A percentile compares a stretch with the other conserved stretches of the same genome.
These are phyloP conservation scores for Rhynchonycteris naso DNA, from an alignment of 2,797 vertebrate species.

Conservation along the genomic window DNA sequence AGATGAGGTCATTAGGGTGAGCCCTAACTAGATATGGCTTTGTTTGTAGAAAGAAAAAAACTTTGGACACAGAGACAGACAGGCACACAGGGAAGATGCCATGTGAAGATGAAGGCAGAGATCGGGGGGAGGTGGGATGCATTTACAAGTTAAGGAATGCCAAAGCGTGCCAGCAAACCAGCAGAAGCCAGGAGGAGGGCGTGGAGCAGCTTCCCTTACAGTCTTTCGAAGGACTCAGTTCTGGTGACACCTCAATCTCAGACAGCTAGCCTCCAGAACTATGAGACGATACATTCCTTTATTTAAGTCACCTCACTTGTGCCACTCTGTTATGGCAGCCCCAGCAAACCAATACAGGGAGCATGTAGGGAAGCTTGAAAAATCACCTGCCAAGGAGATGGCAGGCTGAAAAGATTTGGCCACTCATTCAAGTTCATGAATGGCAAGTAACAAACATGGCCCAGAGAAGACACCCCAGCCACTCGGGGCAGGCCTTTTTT, in stretches of 20 bases:
- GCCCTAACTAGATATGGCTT: not conserved
- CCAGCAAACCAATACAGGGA: not conserved
- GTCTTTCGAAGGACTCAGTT: not conserved
- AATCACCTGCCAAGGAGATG: not conserved
- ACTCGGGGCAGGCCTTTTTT: not conserved
- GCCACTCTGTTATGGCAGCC: not conserved
- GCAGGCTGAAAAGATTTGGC: not conserved
- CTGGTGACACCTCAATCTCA: not conserved
- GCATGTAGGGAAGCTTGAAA: not conserved
- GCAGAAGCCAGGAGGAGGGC: not conserved
- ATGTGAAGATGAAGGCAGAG: not conserved
- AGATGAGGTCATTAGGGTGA: not conserved
- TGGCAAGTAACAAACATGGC: not conserved
- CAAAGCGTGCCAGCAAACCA: not conserved
- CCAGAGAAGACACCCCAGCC: not conserved
- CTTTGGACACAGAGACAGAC: not conserved
- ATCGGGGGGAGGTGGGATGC: not conserved
- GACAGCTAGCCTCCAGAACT: not conserved
- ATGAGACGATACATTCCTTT: not conserved
- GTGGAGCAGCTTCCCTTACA: too few relatives aligned
- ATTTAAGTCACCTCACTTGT: not conserved
- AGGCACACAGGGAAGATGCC: not conserved
- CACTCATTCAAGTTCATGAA: not conserved
- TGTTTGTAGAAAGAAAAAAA: not conserved
- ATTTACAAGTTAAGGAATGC: not conserved